A percentile compares a stretch with the other conserved stretches of the same genome.
Conservation (phyloP, 1,140 invertebrate genomes). For the Penaeus indicus region DNA sequence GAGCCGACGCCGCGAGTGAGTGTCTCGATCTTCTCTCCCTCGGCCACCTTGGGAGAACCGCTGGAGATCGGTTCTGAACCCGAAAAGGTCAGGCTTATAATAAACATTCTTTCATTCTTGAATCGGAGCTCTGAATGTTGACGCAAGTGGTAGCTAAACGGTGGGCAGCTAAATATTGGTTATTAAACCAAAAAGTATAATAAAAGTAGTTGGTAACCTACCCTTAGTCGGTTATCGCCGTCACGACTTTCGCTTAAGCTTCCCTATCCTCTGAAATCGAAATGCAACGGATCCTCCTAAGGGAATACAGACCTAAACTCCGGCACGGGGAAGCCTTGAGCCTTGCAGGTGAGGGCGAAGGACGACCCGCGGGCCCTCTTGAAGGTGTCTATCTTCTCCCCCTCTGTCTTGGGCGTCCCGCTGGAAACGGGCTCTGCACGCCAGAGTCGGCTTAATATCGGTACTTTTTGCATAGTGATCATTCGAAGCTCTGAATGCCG, state of each 20-base stretch:
- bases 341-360: constrained; percentile 75
- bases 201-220: no score
- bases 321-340: constrained; percentile 54
- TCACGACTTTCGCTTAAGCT: no score
- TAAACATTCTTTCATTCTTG: no score
- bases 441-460: background rate
- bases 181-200: no score
- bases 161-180: no score
- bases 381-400: constrained; percentile 53
- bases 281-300: background rate
- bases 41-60: constrained; percentile 49
- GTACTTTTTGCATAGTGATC: no score
- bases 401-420: constrained; percentile 50
- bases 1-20: background rate
- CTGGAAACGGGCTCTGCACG: constrained; percentile 57
- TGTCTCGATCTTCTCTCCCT: constrained; percentile 15
- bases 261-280: no score
- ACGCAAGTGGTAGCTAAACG: no score
- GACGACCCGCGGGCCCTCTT: constrained; percentile 15
- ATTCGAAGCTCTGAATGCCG: no score
- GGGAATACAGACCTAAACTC: constrained; percentile 44
- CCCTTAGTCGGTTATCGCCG: no score
- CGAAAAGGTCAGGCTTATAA: background rate
- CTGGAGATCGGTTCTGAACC: constrained; percentile 55
- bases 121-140: no score